Evolutionary conservation across 2,888 invertebrate genomes (phyloP), one percentile per base, ranked within the genome.

Genomic region (Campopleginae sp.): DNA sequence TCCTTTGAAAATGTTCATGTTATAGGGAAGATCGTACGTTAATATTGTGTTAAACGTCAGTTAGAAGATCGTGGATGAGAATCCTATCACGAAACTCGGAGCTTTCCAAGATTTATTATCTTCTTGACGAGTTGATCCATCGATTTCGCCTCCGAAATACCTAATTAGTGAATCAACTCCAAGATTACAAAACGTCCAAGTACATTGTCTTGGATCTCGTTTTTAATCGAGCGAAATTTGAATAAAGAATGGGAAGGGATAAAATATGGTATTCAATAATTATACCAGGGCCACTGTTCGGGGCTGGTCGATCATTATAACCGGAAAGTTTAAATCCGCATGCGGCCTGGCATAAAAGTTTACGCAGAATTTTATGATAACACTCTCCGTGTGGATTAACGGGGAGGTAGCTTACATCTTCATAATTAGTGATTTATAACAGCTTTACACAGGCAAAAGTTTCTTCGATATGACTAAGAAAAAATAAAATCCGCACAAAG

Each of bases 121-220:
- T 74, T 86, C 79, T 75, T 78, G 81, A 86, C 71, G 77, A 86
- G 79, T 44, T 66, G 77, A 77, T 82, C 54, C 66, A 71, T 71
- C 17, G 68, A 68, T 17, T 58, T 27, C 27, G 27, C 1, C 12
- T 58, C 4, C 12, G 6, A 58, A 58, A 58, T 58, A 27, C 27
- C 14, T 27, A 14, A 58, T 58, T 58, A 27, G 27, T 5, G 27
- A 27, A 58, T 58, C 14, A 58, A 58, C 27, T 27, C 14, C 23
- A 23, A 10, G 27, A 58, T 58, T 27, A 14, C 5, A 10, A 27
- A 12, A 38, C 38, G 38, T 38, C 38, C 38, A 7, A 58, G 58
- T 27, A 14, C 14, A 6, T 27, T 5, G 8, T 14, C 58, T 14
- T 14, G 1, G 27, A 14, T 0, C 14, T 27, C 14, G 5, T 58